Evolutionary conservation across 2,113 vertebrate species (phyloP), one percentile per base, ranked within the genome.

Genomic region (Anolis sagrei): DNA sequence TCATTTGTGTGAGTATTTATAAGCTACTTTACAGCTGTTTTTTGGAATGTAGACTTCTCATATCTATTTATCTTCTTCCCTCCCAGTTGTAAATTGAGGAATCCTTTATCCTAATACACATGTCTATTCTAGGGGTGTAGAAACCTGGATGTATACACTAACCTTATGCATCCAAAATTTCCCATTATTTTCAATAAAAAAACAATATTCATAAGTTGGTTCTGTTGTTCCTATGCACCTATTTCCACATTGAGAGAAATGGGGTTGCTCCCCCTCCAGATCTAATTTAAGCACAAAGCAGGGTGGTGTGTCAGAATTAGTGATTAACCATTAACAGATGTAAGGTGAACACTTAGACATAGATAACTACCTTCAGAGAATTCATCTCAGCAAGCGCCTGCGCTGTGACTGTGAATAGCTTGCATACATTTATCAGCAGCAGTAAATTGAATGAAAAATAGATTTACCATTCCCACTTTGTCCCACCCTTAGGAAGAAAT

Each of bases 381-480:
- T 72, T 79, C 68, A 61, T 72, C 68, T 48, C 44, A 68, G 54
- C 76, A 73, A 10, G 51, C 32, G 54, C 61, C 13, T 79, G 58
- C 83, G 70, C 27, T 54, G 36, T 79, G 21, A 73, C 66, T 62
- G 25, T 61, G 76, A 79, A 79, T 29, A 70, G 32, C 76, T 61
- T 79, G 29, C 54, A 62, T 73, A 39, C 51, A 73, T 79, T 79
- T 73, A 73, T 44, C 36, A 72, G 68, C 27, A 25, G 39, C 18
- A 79, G 32, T 70, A 27, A 61, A 72, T 44, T 70, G 66, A 85
- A 79, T 79, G 72, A 79, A 72, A 51, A 54, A 85, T 72, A 58
- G 3, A 79, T 72, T 79, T 61, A 61, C 51, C 49, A 69, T 54
- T 78, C 74, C 48, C 16, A 3, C 21, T 58, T 69, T 48, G 11